Evolutionary conservation across 2,888 invertebrate genomes (phyloP), one percentile per base, ranked within the genome.

Genomic region (Rosalia funebris): DNA sequence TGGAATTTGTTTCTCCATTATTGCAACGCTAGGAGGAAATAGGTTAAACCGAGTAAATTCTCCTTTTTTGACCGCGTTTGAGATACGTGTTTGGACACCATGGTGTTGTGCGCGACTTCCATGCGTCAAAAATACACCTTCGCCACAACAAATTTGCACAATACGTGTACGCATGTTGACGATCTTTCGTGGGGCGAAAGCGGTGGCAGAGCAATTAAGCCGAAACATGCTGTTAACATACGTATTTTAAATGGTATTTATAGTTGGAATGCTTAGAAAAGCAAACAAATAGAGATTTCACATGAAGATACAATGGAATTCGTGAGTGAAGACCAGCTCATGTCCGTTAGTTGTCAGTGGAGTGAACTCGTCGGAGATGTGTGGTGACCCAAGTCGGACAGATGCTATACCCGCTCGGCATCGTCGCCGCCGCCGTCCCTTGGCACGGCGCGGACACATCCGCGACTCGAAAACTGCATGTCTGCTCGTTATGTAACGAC

Each of bases 241-340:
- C 66, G 63, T 66, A 62, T 68, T 69, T 70, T 65, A 68, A 70
- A 68, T 64, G 65, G 70, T 71, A 74, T 73, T 71, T 71, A 68
- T 69, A 71, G 71, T 63, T 66, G 73, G 74, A 75, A 75, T 72
- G 74, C 71, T 71, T 75, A 73, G 76, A 77, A 77, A 75, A 75
- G 75, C 75, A 77, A 73, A 77, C 71, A 76, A 71, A 77, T 74
- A 71, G 71, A 77, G 79, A 79, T 79, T 80, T 80, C 79, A 78
- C 79, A 80, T 76, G 72, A 70, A 78, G 79, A 80, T 80, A 79
- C 77, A 78, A 77, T 77, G 77, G 76, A 77, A 77, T 78, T 79
- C 79, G 79, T 79, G 79, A 79, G 77, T 75, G 76, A 73, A 72
- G 76, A 74, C 74, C 73, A 69, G 72, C 73, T 72, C 68, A 68